phyloP scores from a whole-genome alignment of 2,797 vertebrate species.

The Danio choprae region DNA sequence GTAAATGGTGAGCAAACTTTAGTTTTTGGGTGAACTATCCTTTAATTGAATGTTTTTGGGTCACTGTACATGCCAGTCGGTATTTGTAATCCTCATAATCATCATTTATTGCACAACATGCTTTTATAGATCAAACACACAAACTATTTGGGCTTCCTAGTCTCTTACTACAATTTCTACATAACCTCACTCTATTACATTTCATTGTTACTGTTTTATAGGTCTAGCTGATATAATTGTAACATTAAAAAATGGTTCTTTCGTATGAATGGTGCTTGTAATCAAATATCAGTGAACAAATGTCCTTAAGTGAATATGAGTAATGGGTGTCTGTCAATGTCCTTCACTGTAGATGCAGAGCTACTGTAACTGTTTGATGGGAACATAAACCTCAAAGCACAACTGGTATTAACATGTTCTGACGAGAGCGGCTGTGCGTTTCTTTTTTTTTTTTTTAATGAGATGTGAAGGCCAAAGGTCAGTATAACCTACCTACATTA shows the following conservation, averaged over 20 bases:
- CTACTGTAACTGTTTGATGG: slow-evolving; percentile 42
- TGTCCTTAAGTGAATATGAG: background rate
- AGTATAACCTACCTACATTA: background rate
- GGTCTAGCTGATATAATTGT: background rate
- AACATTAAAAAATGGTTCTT: background rate
- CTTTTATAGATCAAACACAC: slow-evolving; percentile 21
- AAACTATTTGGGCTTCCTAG: slow-evolving; percentile 16
- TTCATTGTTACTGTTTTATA: background rate
- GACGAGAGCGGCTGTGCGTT: background rate
- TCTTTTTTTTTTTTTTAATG: background rate
- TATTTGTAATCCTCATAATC: slow-evolving; percentile 7
- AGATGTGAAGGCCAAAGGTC: background rate
- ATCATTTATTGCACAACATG: slow-evolving; percentile 28
- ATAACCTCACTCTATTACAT: background rate
- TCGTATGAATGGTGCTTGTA: slow-evolving; percentile 22
- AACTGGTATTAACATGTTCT: background rate
- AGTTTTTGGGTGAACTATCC: no score
- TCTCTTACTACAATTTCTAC: background rate
- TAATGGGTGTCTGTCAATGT: slow-evolving; percentile 18
- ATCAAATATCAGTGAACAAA: slow-evolving; percentile 25
- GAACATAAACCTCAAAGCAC: slow-evolving; percentile 24
- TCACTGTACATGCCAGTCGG: slow-evolving; percentile 44
- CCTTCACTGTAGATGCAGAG: slow-evolving; percentile 44
- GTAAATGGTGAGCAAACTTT: no score
- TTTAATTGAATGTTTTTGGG: background rate